These are phyloP conservation scores for Hippocampus kuda DNA, from an alignment of 2,797 vertebrate genomes.

Conservation along the genomic window DNA sequence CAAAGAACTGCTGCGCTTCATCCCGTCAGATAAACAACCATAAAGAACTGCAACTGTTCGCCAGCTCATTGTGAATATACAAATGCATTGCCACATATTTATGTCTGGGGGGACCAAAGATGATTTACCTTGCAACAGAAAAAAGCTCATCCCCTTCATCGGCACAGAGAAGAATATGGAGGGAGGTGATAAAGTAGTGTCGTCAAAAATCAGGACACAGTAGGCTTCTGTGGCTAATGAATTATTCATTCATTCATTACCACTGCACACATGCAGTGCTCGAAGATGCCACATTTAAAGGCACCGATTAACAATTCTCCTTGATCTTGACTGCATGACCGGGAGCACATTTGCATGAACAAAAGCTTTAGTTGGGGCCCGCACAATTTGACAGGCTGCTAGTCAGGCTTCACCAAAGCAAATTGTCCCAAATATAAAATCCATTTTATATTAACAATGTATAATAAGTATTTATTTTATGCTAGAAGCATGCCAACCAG, in stretches of 20 bases:
- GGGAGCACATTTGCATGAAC: slow-evolving; percentile 38
- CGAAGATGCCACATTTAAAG: slow-evolving; percentile 33
- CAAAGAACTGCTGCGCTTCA: background rate
- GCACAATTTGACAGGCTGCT: background rate
- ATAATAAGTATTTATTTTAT: background rate
- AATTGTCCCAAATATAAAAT: background rate
- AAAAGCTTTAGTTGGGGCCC: slow-evolving; percentile 8
- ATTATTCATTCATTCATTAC: slow-evolving; percentile 39
- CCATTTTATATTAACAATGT: background rate
- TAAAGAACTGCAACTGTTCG: background rate
- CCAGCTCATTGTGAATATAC: background rate
- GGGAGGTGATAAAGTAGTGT: slow-evolving; percentile 1
- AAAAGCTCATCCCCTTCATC: slow-evolving; percentile 27
- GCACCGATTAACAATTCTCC: slow-evolving; percentile 52
- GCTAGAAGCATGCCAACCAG: background rate
- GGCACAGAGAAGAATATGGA: slow-evolving; percentile 10
- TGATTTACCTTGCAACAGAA: slow-evolving; percentile 42
- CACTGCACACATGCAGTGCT: slow-evolving; percentile 11
- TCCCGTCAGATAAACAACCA: slow-evolving; percentile 4
- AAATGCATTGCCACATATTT: slow-evolving; percentile 11
- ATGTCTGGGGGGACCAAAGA: slow-evolving; percentile 19
- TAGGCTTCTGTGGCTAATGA: slow-evolving; percentile 31
- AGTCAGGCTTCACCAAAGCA: background rate
- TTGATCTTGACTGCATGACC: slow-evolving; percentile 50
- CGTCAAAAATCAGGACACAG: slow-evolving; percentile 37